Evolutionary conservation across 2,888 invertebrate genomes (phyloP), one percentile per base, ranked within the genome.

Genomic region (Plagiodera versicolora): DNA sequence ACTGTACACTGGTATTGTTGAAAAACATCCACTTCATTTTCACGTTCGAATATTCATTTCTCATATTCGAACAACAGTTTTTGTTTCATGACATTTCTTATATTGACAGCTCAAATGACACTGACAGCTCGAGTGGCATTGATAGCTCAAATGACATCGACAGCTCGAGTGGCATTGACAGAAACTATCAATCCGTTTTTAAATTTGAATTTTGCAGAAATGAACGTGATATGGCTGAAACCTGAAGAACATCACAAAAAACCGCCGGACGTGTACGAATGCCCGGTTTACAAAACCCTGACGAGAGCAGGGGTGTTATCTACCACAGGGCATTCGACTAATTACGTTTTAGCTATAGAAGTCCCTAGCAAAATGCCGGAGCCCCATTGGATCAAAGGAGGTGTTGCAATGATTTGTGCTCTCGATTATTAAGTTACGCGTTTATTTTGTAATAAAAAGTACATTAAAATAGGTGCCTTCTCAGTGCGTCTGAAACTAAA

Each of bases 301-400:
- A 84, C 83, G 28, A 76, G 88, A 69, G 86, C 86, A 53, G 88
- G 88, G 24, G 83, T 82, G 0, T 76, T 89, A 9, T 87, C 87
- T 32, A 88, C 88, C 0, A 88, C 88, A 0, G 88, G 88, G 8
- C 88, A 88, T 77, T 88, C 87, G 3, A 88, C 88, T 6, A 89
- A 88, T 78, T 88, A 86, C 73, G 86, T 89, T 39, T 78, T 88
- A 28, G 80, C 84, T 1, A 84, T 87, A 76, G 84, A 84, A 75
- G 76, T 88, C 49, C 86, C 87, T 0, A 84, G 84, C n/a, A 69
- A 78, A 47, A 77, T 81, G 62, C 74, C 81, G 0, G 82, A 85
- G 72, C 77, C 78, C 1, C 86, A 88, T 70, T 88, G 88, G 87
- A 84, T 86, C 18, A 83, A 85, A 72, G 75, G 86, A 64, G 87